These are phyloP conservation scores for Lytechinus variegatus DNA, from an alignment of 35 echinoderm and acorn worm genomes.

Conservation along the genomic window DNA sequence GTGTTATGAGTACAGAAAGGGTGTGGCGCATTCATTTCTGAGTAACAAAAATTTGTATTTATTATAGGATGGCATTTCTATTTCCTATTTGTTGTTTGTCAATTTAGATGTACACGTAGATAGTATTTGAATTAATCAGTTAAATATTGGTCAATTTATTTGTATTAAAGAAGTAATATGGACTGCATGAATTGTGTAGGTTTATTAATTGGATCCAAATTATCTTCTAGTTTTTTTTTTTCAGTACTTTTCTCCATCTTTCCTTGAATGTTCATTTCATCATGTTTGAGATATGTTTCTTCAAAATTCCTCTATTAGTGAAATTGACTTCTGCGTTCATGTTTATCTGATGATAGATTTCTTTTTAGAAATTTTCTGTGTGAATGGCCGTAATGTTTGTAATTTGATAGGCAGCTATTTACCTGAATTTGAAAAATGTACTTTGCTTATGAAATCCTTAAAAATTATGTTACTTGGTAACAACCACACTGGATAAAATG, in stretches of 20 bases:
- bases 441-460: too few species aligned
- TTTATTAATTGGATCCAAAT: not conserved
- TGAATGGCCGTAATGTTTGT: too few species aligned
- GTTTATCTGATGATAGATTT: too few species aligned
- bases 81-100: too few species aligned
- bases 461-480: too few species aligned
- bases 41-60: not conserved
- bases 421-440: too few species aligned
- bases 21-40: not conserved
- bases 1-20: not conserved
- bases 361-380: too few species aligned
- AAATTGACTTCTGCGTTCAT: too few species aligned
- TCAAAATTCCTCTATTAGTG: too few species aligned
- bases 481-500: too few species aligned
- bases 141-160: not conserved
- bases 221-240: not conserved
- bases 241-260: not conserved
- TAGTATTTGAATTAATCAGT: not conserved
- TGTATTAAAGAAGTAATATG: not conserved
- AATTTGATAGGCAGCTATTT: too few species aligned
- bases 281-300: not conserved
- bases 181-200: not conserved
- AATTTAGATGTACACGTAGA: too few species aligned
- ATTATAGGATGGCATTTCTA: not conserved
- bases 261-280: not conserved